Base-by-base conservation (phyloP, 2,888 invertebrate species). In the Neoaliturus tenellus region DNA sequence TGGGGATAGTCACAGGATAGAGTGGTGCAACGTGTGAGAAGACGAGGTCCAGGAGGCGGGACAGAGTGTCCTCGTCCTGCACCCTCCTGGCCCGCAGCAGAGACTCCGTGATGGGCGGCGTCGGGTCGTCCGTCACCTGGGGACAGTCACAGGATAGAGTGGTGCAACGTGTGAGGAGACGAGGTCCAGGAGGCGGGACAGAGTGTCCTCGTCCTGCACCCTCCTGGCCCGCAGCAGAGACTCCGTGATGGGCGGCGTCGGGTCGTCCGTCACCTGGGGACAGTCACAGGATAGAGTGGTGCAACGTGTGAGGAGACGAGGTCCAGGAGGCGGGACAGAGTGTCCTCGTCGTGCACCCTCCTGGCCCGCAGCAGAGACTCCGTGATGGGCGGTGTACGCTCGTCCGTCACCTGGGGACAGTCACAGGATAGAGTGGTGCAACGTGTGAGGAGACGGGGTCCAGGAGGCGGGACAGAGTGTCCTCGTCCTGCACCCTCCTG, bases 81-180 rank as follows among this genome's bases (percentile, higher is more conserved):
- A 82, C 73, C 10, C 87, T 83, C 17, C 87, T 80, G 12, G 86
- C 88, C 78, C 87, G 84, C 73, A 87, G 80, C 14, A 86, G 85
- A 14, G 85, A 83, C 80, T 87, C 87, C 25, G 86, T 86, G 33
- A 87, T 82, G 55, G 82, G 82, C 8, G 82, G 82, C 35, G 73
- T 35, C 23, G 23, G 20, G 6, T 73, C 82, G 31, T 35, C 58
- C 10, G 33, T 71, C 55, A 78, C 78, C 78, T 78, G 75, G n/a
- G n/a, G n/a, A n/a, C n/a, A n/a, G n/a, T n/a, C n/a, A n/a, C n/a
- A n/a, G n/a, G n/a, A n/a, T n/a, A n/a, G n/a, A n/a, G n/a, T n/a
- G n/a, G n/a, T n/a, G n/a, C n/a, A n/a, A 93, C 90, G 85, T 93
- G 93, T 23, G 91, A 92, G 71, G 92, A 91, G 85, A 94, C 93